Conservation (phyloP, 92 coral and sea anemone genomes). For the Hydrozoanthus gracilis region DNA sequence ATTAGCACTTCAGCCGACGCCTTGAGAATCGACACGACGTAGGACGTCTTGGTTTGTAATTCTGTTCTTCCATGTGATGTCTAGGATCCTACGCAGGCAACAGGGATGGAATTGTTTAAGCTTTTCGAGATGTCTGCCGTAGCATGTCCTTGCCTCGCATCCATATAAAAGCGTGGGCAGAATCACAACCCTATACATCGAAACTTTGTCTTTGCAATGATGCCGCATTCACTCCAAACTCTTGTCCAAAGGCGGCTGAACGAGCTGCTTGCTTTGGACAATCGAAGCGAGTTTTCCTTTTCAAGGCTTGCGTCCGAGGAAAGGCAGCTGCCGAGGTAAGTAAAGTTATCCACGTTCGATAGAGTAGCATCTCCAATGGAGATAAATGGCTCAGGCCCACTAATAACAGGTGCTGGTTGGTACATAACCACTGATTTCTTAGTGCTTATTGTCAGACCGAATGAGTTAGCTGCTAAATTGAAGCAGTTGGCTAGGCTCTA, state of each 20-base stretch:
- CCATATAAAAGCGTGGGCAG: not conserved
- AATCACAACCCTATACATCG: not conserved
- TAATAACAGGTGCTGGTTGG: not conserved
- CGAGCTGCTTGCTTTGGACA: slow-evolving; percentile 27
- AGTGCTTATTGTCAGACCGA: slow-evolving; percentile 31
- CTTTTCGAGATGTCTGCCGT: not conserved
- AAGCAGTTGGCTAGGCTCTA: too few species aligned
- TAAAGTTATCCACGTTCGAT: not conserved
- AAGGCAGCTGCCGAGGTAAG: slow-evolving; percentile 36
- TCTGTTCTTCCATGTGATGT: not conserved
- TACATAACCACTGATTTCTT: slow-evolving; percentile 1
- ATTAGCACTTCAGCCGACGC: not conserved
- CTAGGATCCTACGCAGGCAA: not conserved
- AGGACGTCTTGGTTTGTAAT: not conserved
- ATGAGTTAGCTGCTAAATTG: not conserved
- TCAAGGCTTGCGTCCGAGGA: slow-evolving; percentile 21
- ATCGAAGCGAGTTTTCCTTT: slow-evolving; percentile 3
- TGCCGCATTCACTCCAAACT: not conserved
- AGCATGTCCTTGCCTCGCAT: not conserved
- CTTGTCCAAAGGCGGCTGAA: not conserved
- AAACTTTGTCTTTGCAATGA: not conserved
- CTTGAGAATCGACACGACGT: not conserved
- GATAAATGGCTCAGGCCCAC: not conserved
- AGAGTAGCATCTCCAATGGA: not conserved
- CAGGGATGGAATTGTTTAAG: not conserved